Evolutionary conservation across 35 echinoderm and acorn worm species (phyloP).

Genomic region (Apostichopus californicus): DNA sequence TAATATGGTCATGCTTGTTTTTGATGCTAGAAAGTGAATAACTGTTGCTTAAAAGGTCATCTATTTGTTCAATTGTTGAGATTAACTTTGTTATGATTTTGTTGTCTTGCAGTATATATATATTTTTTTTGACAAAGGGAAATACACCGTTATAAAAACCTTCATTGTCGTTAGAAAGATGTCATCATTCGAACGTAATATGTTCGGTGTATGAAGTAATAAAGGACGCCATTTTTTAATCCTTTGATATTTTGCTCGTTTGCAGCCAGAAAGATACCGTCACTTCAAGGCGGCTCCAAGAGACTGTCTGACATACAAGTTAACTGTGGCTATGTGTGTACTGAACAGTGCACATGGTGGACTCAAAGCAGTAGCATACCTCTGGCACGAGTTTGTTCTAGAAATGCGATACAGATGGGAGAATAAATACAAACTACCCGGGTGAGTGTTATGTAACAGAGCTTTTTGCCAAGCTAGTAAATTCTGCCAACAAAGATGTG

Average conservation of each 20-base stretch:
- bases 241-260: neutral
- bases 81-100: too few relatives aligned
- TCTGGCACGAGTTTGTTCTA: slow-evolving; percentile 98
- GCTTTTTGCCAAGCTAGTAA: slow-evolving; percentile 71
- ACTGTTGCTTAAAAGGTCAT: too few relatives aligned
- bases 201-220: too few relatives aligned
- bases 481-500: neutral
- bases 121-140: too few relatives aligned
- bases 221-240: too few relatives aligned
- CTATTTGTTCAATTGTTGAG: too few relatives aligned
- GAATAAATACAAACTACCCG: slow-evolving; percentile 72
- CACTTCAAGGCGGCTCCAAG: slow-evolving; percentile 90
- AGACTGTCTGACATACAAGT: slow-evolving; percentile 75
- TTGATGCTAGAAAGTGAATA: too few relatives aligned
- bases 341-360: slow-evolving; percentile 91
- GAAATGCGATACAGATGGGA: slow-evolving; percentile 95
- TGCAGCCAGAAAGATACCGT: slow-evolving; percentile 72
- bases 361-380: slow-evolving; percentile 86
- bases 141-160: too few relatives aligned
- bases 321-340: slow-evolving; percentile 85
- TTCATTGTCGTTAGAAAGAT: too few relatives aligned
- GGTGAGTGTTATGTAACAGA: slow-evolving; percentile 61
- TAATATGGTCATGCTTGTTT: too few relatives aligned
- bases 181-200: too few relatives aligned
- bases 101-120: too few relatives aligned